A percentile compares a stretch with the other conserved stretches of the same genome.
phyloP scores from a whole-genome alignment of 1,140 invertebrate genomes.

The Drosophila busckii region DNA sequence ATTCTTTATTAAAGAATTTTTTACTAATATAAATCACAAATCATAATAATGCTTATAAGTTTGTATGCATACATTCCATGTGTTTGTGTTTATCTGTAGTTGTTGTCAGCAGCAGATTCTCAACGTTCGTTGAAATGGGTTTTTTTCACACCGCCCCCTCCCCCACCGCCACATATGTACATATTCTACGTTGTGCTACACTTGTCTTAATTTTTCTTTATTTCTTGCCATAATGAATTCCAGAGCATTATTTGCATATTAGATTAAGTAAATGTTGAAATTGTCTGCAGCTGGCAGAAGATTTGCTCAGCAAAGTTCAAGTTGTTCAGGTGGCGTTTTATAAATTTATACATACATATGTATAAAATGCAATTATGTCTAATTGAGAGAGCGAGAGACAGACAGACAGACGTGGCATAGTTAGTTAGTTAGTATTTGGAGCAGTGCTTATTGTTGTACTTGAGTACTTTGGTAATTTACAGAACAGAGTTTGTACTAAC shows the following conservation, averaged over 20 bases:
- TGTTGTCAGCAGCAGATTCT: too few species aligned
- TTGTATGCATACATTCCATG: too few species aligned
- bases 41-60: too few species aligned
- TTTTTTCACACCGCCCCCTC: constrained; percentile 13
- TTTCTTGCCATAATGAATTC: constrained; percentile 68
- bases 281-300: constrained; percentile 15
- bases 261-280: constrained; percentile 49
- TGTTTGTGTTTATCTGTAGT: too few species aligned
- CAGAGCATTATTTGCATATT: constrained; percentile 70
- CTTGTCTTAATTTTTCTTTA: constrained; percentile 36
- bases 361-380: constrained; percentile 35
- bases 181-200: too few species aligned
- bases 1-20: too few species aligned
- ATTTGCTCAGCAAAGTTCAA: constrained; percentile 7
- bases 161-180: neutral
- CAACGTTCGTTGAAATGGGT: constrained; percentile 60
- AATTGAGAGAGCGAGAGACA: constrained; percentile 21
- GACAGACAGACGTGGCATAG: constrained; percentile 16
- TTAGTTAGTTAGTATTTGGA: constrained; percentile 24
- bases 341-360: too few species aligned
- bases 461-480: constrained; percentile 30
- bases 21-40: too few species aligned
- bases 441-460: constrained; percentile 16
- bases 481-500: too few species aligned
- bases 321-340: constrained; percentile 32